Evolutionary conservation across 2,888 invertebrate genomes (phyloP), one percentile per base, ranked within the genome.

Genomic region (Dryobotodes eremita): DNA sequence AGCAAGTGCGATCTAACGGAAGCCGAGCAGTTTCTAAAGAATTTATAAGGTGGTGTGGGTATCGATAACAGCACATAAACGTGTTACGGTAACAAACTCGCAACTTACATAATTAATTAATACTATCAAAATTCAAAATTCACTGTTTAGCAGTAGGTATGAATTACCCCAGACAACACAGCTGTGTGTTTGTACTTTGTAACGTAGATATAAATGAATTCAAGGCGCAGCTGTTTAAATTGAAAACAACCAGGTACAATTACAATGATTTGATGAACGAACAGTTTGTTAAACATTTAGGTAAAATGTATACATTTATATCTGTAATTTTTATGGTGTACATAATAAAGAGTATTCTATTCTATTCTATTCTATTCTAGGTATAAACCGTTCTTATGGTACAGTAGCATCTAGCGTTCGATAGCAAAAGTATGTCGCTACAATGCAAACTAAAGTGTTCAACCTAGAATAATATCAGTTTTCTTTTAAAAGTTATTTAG

Each of bases 331-430:
- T n/a, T n/a, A n/a, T n/a, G n/a, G n/a, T n/a, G n/a, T n/a, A n/a
- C n/a, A n/a, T n/a, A n/a, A n/a, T n/a, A n/a, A n/a, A n/a, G n/a
- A n/a, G n/a, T n/a, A n/a, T n/a, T n/a, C n/a, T n/a, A n/a, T n/a
- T n/a, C n/a, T n/a, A n/a, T n/a, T n/a, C n/a, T n/a, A n/a, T n/a
- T n/a, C n/a, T n/a, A n/a, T n/a, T n/a, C n/a, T n/a, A n/a, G n/a
- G n/a, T n/a, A n/a, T n/a, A n/a, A 17, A 57, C 8, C 5, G 8
- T 59, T 50, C 10, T 11, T 4, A 46, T 36, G 10, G n/a, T n/a
- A 48, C 26, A 79, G 53, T 68, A 36, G 20, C 59, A 74, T 79
- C 79, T 80, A 61, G 79, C 61, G 74, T 23, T 61, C 17, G 5
- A 61, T 62, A 75, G 79, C 46, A 23, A 66, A 79, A 74, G 66